A percentile compares a stretch with the other conserved stretches of the same genome.
Conservation (phyloP, 2,797 vertebrate genomes). For the Pangasius larnaudii region DNA sequence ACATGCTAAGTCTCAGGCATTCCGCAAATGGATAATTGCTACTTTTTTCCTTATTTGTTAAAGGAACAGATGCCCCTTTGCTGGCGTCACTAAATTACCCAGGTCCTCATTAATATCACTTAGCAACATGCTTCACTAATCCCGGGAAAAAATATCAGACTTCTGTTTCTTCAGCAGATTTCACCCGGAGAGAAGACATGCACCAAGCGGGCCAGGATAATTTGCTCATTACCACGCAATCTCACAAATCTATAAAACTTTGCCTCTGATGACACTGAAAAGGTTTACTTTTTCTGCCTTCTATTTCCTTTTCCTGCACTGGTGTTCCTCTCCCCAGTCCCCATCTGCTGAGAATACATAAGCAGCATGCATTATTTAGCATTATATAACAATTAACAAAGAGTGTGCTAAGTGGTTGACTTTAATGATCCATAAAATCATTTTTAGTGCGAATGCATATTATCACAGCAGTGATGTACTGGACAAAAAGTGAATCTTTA, state of each 20-base stretch:
- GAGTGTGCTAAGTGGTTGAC: constrained; percentile 58
- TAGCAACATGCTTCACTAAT: constrained; percentile 42
- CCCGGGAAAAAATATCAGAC: constrained; percentile 30
- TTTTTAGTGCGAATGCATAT: constrained; percentile 50
- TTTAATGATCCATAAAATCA: constrained; percentile 61
- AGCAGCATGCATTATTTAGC: constrained; percentile 52
- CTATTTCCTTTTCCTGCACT: constrained; percentile 39
- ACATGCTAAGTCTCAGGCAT: background rate
- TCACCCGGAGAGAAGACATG: constrained; percentile 30
- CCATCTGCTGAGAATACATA: constrained; percentile 56
- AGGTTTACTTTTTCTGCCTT: constrained; percentile 37
- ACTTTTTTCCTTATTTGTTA: constrained; percentile 28
- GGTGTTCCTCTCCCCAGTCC: constrained; percentile 36
- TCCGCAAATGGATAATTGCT: constrained; percentile 27
- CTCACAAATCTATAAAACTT: constrained; percentile 51
- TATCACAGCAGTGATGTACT: constrained; percentile 49
- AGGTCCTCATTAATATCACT: constrained; percentile 41
- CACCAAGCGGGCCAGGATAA: constrained; percentile 33
- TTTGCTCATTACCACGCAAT: constrained; percentile 49
- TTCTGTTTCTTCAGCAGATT: constrained; percentile 31
- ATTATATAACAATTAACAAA: constrained; percentile 63
- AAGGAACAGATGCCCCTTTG: constrained; percentile 37
- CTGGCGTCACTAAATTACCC: constrained; percentile 38
- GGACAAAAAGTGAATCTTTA: constrained; percentile 40
- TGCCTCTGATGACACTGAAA: constrained; percentile 40